Evolutionary conservation across 2,797 vertebrate genomes (phyloP), one percentile per base, ranked within the genome.

Genomic region (Varecia variegata): DNA sequence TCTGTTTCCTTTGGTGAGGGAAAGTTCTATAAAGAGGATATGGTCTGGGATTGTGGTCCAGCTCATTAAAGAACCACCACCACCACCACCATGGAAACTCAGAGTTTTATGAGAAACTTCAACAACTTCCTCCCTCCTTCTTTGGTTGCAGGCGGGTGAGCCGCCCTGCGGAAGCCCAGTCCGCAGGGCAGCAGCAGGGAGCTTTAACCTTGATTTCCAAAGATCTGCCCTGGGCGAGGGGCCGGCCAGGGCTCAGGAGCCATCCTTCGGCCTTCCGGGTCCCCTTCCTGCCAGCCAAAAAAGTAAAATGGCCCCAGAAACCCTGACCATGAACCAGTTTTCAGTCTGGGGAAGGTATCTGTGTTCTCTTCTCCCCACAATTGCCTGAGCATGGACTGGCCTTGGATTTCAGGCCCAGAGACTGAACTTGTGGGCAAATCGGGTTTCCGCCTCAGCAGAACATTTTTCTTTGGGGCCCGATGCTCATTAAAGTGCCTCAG

Each of bases 351-450:
- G 25, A 86, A 86, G 91, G 81, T 40, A 25, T 71, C 65, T 17
- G 32, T 68, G n/a, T 73, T 95, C 88, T 88, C 71, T 92, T 94
- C 40, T 74, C 73, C 79, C 68, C 50, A 62, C 77, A 80, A 40
- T 76, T 27, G 5, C 80, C 58, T 30, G 74, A 83, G 80, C 80
- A 47, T 9, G 68, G 54, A 25, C 68, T 98, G 94, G 94, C 97
- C 97, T 97, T 97, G 95, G 94, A 95, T 90, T 96, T 98, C 86
- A 94, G 15, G 18, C 94, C 94, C 73, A 92, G 80, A 96, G 96
- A 97, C 94, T 98, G 96, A 98, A 98, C 98, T 98, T 98, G 98
- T 98, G 96, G 97, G 95, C 94, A 97, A 98, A 98, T 96, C 77
- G 87, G 95, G 81, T 96, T 98, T 96, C 88, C 8, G 47, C 70